Evolutionary conservation across 2,888 invertebrate genomes (phyloP), one percentile per base, ranked within the genome.

Genomic region (Monopis laevigella): DNA sequence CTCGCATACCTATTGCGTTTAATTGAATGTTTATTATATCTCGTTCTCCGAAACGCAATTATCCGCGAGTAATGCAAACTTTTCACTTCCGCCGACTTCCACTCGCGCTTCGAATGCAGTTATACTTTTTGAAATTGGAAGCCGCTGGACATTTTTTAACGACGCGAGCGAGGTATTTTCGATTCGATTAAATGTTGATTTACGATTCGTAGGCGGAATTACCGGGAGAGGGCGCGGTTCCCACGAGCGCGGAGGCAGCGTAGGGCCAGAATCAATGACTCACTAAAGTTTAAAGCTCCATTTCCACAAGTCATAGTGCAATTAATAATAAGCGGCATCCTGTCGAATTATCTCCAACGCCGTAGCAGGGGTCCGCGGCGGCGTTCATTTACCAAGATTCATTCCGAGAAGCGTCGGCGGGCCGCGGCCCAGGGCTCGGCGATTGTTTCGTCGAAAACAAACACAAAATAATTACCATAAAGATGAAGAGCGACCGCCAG

Each of bases 291-390:
- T 49, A 43, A 65, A 74, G 67, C 69, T 72, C 65, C 70, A 72
- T 80, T 78, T 80, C 78, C 74, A 78, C 80, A 78, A 80, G 80
- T 80, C 80, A 80, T 80, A 80, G 78, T 78, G 77, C 78, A 80
- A 80, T 80, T 80, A 80, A 80, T 80, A 80, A 78, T 80, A 75
- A 75, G 75, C 74, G 78, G 80, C 77, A 75, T 80, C 80, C 78
- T 78, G 78, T 78, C 77, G 78, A 80, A 80, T 78, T 80, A 78
- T 77, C 77, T 78, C 73, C 69, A 73, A 29, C 38, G 62, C 62
- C 78, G 73, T 67, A 74, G 77, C 75, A 75, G 78, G 77, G 78
- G 77, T 75, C 75, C 78, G 65, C 40, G 69, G 66, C 80, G 75
- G 77, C 75, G 77, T 75, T 77, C 77, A 77, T 77, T 77, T 75